A percentile compares a stretch with the other conserved stretches of the same genome.
These are phyloP conservation scores for Liasis olivaceus DNA, from an alignment of 2,797 vertebrate genomes.

Conservation along the genomic window DNA sequence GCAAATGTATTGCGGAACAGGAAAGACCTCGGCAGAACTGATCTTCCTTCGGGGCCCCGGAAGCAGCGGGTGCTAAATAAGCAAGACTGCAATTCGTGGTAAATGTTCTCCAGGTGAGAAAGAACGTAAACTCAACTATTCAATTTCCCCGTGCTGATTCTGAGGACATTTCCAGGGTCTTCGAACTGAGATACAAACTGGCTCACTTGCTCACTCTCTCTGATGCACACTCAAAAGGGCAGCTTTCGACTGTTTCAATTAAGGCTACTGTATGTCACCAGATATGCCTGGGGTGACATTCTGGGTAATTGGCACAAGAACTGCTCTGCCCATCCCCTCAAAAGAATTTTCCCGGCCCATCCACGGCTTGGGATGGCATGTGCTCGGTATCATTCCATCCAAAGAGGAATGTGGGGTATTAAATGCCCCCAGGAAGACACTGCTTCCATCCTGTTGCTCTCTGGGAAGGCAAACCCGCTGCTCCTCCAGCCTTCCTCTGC, in stretches of 20 bases:
- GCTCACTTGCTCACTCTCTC: background rate
- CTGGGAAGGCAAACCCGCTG: background rate
- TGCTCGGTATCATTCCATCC: constrained; percentile 55
- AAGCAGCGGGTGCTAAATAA: background rate
- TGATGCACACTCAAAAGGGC: background rate
- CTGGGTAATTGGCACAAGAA: background rate
- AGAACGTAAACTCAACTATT: too few species aligned
- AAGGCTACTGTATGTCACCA: background rate
- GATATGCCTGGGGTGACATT: background rate
- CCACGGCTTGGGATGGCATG: background rate
- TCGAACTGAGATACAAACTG: background rate
- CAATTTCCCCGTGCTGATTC: background rate
- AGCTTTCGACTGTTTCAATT: background rate
- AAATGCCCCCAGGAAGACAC: background rate
- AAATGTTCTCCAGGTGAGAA: background rate
- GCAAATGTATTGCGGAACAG: background rate
- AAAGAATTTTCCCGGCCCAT: too few species aligned
- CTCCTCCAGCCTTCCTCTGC: background rate
- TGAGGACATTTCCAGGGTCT: background rate
- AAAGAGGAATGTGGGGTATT: constrained; percentile 27
- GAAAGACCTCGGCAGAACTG: background rate
- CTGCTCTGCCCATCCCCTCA: too few species aligned
- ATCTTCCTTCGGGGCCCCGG: background rate
- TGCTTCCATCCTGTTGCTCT: rapidly evolving
- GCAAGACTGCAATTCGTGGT: background rate